Evolutionary conservation across 2,113 vertebrate species (phyloP), one percentile per base, ranked within the genome.

Genomic region (Diadophis punctatus): DNA sequence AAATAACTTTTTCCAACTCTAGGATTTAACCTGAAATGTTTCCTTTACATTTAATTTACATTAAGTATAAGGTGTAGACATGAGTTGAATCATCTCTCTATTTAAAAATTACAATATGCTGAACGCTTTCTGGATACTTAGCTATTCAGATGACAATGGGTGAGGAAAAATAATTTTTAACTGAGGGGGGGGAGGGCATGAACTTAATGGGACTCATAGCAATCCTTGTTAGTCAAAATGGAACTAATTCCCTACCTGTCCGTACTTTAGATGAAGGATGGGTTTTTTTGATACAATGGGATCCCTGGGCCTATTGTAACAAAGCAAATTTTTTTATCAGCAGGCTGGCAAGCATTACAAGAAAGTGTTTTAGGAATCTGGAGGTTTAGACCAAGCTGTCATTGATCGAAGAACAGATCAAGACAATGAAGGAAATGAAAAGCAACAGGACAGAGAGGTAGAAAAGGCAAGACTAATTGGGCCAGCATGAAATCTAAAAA

Each of bases 381-480:
- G 8, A 23, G 46, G 52, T 86, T 43, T 56, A 90, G 88, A 34
- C 48, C 92, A 63, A 51, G 92, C 30, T 43, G 80, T 46, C 92
- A 86, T 93, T 86, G 88, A 90, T 86, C 22, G 92, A 63, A 86
- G 55, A 52, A 52, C 14, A 60, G 88, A 90, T 43, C n/a, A 48
- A 90, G 88, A 90, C 22, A 18, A 55, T n/a, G n/a, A 63, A 86
- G 74, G 92, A 51, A 86, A 90, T 56, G 48, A 86, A 52, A 87
- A 58, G 85, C 22, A 7, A 68, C 56, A 55, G 49, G 43, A 91
- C 43, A 80, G 55, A 43, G 58, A 43, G 49, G 16, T 34, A 53
- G 86, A 6, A 63, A 53, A n/a, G 8, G 55, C 43, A 52, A 51
- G 48, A 52, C 88, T 93, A 93, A 93, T 93, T 93, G 92, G 88